These are phyloP conservation scores for Drosophila obscura DNA, from an alignment of 1,140 invertebrate species.

Conservation along the genomic window DNA sequence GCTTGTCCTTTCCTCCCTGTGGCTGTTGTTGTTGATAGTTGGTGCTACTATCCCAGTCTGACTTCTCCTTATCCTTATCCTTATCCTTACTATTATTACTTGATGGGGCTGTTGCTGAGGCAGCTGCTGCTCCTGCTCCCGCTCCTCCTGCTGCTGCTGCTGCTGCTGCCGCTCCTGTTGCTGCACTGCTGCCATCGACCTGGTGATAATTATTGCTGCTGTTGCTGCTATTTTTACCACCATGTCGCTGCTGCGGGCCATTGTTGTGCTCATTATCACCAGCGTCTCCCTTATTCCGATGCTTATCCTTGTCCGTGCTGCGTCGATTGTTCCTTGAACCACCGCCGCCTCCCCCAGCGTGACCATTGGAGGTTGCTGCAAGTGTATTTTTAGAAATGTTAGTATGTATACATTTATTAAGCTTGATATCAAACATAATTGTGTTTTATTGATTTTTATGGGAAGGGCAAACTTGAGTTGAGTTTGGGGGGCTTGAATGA, in stretches of 20 bases:
- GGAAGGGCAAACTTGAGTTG: neutral
- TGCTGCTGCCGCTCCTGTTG: slow-evolving; percentile 33
- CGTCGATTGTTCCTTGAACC: slow-evolving; percentile 75
- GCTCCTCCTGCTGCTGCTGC: slow-evolving; percentile 10
- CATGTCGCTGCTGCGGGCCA: slow-evolving; percentile 51
- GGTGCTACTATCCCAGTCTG: slow-evolving; percentile 76
- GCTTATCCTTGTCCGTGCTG: slow-evolving; percentile 81
- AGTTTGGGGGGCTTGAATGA: neutral
- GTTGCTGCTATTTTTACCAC: slow-evolving; percentile 53
- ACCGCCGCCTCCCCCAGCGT: slow-evolving; percentile 52
- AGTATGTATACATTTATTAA: slow-evolving; percentile 13
- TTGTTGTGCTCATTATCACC: slow-evolving; percentile 68
- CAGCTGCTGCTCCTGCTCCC: slow-evolving; percentile 19
- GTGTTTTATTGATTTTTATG: slow-evolving; percentile 42
- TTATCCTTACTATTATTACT: slow-evolving; percentile 49
- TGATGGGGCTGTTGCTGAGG: slow-evolving; percentile 44
- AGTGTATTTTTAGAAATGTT: slow-evolving; percentile 15
- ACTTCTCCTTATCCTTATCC: slow-evolving; percentile 79
- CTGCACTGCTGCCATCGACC: slow-evolving; percentile 47
- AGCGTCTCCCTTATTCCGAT: slow-evolving; percentile 66
- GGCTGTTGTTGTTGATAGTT: slow-evolving; percentile 72
- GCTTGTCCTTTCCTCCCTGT: slow-evolving; percentile 66
- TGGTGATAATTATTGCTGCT: slow-evolving; percentile 58
- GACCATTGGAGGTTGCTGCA: slow-evolving; percentile 78
- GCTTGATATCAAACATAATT: slow-evolving; percentile 14